These are phyloP conservation scores for Chrysolophus pictus DNA, from an alignment of 2,797 vertebrate genomes.

Conservation along the genomic window DNA sequence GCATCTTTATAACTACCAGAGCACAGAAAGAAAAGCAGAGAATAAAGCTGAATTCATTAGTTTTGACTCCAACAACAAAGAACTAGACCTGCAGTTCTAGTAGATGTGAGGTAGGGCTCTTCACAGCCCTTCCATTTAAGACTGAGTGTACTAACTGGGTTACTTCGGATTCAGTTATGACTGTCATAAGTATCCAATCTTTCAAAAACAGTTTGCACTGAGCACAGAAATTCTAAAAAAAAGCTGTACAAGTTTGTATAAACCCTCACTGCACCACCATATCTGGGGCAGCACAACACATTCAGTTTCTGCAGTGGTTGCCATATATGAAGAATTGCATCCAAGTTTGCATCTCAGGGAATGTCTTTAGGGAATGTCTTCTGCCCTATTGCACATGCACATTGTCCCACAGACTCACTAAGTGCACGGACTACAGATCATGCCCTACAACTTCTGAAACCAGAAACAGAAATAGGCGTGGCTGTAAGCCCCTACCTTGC, in stretches of 20 bases:
- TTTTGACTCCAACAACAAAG: accelerated
- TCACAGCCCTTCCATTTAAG: not conserved
- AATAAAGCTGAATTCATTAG: not conserved
- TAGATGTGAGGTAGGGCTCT: not conserved
- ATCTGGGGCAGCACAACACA: not conserved
- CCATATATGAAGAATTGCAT: not conserved
- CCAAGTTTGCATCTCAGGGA: not conserved
- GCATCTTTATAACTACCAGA: not conserved
- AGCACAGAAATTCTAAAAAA: not conserved
- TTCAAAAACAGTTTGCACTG: not conserved
- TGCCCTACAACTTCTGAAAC: not conserved
- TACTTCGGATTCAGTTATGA: not conserved
- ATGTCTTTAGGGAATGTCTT: not conserved
- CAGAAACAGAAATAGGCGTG: not conserved
- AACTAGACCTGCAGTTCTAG: not conserved
- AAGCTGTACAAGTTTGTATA: not conserved
- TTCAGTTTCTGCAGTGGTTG: not conserved
- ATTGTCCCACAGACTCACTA: accelerated
- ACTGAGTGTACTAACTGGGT: not conserved
- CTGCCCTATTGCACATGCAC: accelerated
- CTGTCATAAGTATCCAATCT: not conserved
- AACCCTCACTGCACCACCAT: not conserved
- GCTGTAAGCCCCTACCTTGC: not conserved
- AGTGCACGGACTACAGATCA: accelerated
- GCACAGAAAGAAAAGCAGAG: not conserved